Evolutionary conservation across 2,113 vertebrate genomes (phyloP), one percentile per base, ranked within the genome.

Genomic region (Osmerus eperlanus): DNA sequence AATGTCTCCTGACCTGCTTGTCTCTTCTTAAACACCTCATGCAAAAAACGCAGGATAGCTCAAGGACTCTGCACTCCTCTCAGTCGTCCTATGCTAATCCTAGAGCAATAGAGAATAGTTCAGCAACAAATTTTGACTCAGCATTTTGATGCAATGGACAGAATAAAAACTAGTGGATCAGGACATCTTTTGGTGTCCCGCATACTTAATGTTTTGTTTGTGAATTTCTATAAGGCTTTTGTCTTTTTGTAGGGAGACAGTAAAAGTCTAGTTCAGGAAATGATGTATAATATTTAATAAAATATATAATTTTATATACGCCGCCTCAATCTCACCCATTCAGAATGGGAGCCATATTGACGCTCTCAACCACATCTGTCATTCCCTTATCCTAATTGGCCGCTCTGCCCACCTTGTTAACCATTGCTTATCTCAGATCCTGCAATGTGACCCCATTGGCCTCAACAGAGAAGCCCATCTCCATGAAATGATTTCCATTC

Each of bases 31-130:
- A 65, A 70, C 55, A 77, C 75, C 75, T 81, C 61, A 69, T 78
- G 66, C 81, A 65, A 73, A 70, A 87, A 76, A 83, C 71, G 83
- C 79, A 85, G 76, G 75, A 81, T 84, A 81, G 67, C 77, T 83
- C 87, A 87, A 90, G 88, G 87, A 84, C 84, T 79, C 65, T 56
- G 68, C 76, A 14, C 67, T 79, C 53, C 55, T 56, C 15, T 16
- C 1, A 56, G 3, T 18, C 2, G 41, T 47, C 41, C 41, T 47
- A 47, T 47, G 41, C 41, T 47, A 47, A 47, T 47, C 41, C 7
- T 1, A 9, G 8, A 47, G 41, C 41, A 12, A 11, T 12, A 47
- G 8, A 12, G 41, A 7, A 47, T 9, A 47, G 41, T 11, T 2
- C 8, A 11, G 41, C 9, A 47, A 47, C 41, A 47, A 9, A 47